Evolutionary conservation across 2,113 vertebrate genomes (phyloP), one percentile per base, ranked within the genome.

Genomic region (Chunga burmeisteri): DNA sequence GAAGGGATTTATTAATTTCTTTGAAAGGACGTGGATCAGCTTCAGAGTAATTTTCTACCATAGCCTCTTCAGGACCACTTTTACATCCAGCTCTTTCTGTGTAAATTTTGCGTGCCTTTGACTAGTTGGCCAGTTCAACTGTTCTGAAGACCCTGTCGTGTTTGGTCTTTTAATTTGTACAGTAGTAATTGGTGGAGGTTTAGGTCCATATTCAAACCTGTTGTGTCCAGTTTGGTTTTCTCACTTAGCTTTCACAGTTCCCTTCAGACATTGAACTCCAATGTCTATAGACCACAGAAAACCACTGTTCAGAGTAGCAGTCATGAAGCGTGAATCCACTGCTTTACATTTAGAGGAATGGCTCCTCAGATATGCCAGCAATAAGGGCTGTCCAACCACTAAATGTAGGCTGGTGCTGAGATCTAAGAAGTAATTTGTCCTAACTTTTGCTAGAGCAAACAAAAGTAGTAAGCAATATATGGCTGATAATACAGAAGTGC

Each of bases 81-180:
- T 68, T 34, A 32, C 22, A 79, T 47, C 63, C 81, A 34, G 6
- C 6, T 36, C 80, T 52, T 65, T 73, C 25, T 3, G 15, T 26
- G 30, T 32, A 32, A 81, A 52, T 74, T 88, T 67, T 63, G 5
- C 3, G 2, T 75, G 50, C 18, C 61, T 88, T 78, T 77, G 58
- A 11, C 42, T 67, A 16, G 29, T 42, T 91, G 68, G 8, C 26
- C 23, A 59, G 3, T 27, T 78, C 26, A 62, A 0, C 40, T 22
- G 7, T 27, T 34, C 10, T 38, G 30, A 72, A 93, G 40, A 34
- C 2, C 10, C 10, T 12, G 3, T 5, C 0, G 0, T 13, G 2
- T 42, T 59, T 58, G 11, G 13, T 71, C 61, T 21, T 63, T 73
- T 17, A 11, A 65, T 65, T 3, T 72, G 27, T 8, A 53, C 16